Evolutionary conservation across 1,140 invertebrate genomes (phyloP), one percentile per base, ranked within the genome.

Genomic region (Drosophila seguyi): DNA sequence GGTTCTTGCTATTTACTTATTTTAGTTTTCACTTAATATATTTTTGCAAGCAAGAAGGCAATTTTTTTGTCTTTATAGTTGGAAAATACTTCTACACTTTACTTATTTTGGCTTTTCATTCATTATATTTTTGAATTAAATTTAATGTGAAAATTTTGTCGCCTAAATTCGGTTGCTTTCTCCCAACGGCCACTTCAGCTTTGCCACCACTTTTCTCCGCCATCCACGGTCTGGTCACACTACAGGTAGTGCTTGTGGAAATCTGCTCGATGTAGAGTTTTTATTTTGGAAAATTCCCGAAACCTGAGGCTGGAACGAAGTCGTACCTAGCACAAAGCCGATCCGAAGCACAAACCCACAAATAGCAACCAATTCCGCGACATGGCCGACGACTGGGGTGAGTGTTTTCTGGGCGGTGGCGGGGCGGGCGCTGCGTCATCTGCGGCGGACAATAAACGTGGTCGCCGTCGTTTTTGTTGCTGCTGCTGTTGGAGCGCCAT

Each of bases 331-430:
- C 57, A 68, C 62, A 41, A 34, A 55, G 20, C 42, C 16, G 18
- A 61, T 48, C 52, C 47, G n/a, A 52, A 78, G 58, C 77, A 74
- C 68, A 90, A 78, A 59, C 34, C 44, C 59, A 42, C 38, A 67
- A 45, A 73, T 63, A 50, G 34, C 20, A 52, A 55, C 20, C 60
- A 75, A 66, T 39, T 42, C 20, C 34, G 22, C 60, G 63, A 52
- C 29, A 92, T 92, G 91, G 87, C 91, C 65, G 91, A 92, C 69
- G 91, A 92, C 69, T 92, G 91, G 91, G 91, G 91, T 92, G 79
- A 87, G 90, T 91, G 62, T 31, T 39, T 16, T 25, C 14, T 22
- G 29, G 31, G 31, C 38, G 66, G 25, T 10, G 6, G 45, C 57
- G 57, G 31, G 50, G 38, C 75, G 81, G 69, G 65, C 66, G 42